Evolutionary conservation across 2,888 invertebrate genomes (phyloP), one percentile per base, ranked within the genome.

Genomic region (Cryptophagus acutangulus): DNA sequence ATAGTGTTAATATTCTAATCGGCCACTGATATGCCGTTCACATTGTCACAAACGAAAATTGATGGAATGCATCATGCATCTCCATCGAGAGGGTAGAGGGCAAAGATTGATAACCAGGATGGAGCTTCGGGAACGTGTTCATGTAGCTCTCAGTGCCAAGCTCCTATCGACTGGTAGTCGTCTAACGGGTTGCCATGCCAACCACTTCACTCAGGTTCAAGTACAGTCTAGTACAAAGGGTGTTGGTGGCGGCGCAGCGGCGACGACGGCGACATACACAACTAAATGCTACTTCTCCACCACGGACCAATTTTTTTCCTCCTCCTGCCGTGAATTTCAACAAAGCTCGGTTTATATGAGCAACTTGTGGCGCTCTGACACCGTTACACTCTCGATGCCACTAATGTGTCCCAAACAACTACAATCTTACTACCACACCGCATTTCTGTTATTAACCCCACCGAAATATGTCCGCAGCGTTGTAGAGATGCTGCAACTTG

Each of bases 171-270:
- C 63, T 62, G 60, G 49, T 26, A 26, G 54, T 57, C 57, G 58
- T 60, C 61, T 59, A n/a, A 61, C 55, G 49, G 43, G 61, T 62
- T 55, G 45, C 58, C 57, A 62, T 62, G 56, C 51, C 50, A 44
- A 62, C 61, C 57, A 56, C 52, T 49, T 58, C 61, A 52, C 59
- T 60, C 62, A 58, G 60, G 59, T 59, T 62, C 59, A 53, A 57
- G 62, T 62, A 62, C 61, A 62, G 61, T 62, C 62, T 58, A 55
- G 53, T 49, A 51, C 54, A 62, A 62, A 61, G 55, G 53, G 50
- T 37, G 37, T 36, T 39, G 37, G 35, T 42, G 35, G 38, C 33
- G 24, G 40, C 24, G 39, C 12, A 16, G 31, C 4, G 31, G n/a
- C 16, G 31, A 13, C 5, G 26, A 8, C n/a, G 39, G 40, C 40